Percentiles rank a stretch among this genome's conserved stretches.
These are phyloP conservation scores for Chaetura pelagica DNA, from an alignment of 2,113 vertebrate genomes.

Conservation along the genomic window DNA sequence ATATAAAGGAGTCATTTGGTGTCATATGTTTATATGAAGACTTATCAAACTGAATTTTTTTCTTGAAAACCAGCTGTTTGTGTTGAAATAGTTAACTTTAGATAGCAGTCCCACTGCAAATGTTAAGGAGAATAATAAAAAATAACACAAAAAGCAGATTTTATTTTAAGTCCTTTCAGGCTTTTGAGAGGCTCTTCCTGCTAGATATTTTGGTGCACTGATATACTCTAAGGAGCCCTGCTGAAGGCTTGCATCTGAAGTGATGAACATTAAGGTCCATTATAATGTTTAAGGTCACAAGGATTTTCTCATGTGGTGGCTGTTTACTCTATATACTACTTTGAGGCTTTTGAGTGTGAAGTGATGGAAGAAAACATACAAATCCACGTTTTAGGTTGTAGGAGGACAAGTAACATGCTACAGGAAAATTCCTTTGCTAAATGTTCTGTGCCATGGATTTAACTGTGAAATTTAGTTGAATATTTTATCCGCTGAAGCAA, in stretches of 20 bases:
- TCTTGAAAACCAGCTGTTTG: background rate
- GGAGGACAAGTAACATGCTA: background rate
- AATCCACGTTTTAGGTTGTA: background rate
- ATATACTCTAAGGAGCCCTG: background rate
- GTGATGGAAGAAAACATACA: background rate
- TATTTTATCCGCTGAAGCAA: background rate
- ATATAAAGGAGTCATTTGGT: background rate
- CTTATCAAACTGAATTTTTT: background rate
- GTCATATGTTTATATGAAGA: background rate
- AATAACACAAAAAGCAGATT: background rate
- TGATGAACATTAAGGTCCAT: background rate
- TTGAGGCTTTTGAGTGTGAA: slow-evolving; percentile 6
- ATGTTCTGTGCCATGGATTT: background rate
- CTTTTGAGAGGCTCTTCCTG: background rate
- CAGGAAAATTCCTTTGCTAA: background rate
- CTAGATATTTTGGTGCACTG: background rate
- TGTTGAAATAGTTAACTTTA: background rate
- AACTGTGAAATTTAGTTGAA: background rate
- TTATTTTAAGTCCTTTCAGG: background rate
- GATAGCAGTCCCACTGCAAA: background rate
- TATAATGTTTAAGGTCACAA: background rate
- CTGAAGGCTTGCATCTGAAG: background rate
- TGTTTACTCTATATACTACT: background rate
- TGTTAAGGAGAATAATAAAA: background rate
- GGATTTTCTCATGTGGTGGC: background rate